Conservation (phyloP, 2,797 vertebrate genomes). For the Borostomias antarcticus region DNA sequence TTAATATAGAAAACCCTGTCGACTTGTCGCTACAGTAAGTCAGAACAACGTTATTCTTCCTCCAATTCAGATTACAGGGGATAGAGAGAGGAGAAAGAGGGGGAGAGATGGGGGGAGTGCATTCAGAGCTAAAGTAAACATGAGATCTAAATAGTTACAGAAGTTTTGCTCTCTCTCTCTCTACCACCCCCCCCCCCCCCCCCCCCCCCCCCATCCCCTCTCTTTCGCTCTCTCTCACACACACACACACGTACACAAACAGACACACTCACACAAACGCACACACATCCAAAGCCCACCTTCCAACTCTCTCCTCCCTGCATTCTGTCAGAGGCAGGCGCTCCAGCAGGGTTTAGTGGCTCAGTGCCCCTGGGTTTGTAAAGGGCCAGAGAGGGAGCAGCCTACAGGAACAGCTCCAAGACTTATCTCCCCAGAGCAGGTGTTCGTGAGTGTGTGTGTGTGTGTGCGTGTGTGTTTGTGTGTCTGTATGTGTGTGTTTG, state of each 20-base stretch:
- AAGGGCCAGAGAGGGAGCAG: constrained; percentile 10
- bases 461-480: constrained; percentile 2
- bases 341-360: constrained; percentile 36
- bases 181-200: background rate
- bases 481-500: constrained; percentile 4
- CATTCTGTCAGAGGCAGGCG: constrained; percentile 5
- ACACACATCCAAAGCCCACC: no score
- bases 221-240: constrained; percentile 10
- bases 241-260: no score
- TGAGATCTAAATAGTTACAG: no score
- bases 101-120: no score
- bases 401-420: constrained; percentile 36
- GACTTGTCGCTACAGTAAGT: background rate
- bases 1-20: background rate
- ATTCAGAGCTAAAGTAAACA: no score
- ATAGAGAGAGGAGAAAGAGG: no score
- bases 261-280: no score
- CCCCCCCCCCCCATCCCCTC: background rate
- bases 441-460: constrained; percentile 28
- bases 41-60: background rate
- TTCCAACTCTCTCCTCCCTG: constrained; percentile 17
- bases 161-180: background rate
- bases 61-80: background rate
- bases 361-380: constrained; percentile 47
- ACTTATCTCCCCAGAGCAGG: constrained; percentile 59